Conservation (phyloP, 1,140 invertebrate genomes). For the Polypedilum vanderplanki region DNA sequence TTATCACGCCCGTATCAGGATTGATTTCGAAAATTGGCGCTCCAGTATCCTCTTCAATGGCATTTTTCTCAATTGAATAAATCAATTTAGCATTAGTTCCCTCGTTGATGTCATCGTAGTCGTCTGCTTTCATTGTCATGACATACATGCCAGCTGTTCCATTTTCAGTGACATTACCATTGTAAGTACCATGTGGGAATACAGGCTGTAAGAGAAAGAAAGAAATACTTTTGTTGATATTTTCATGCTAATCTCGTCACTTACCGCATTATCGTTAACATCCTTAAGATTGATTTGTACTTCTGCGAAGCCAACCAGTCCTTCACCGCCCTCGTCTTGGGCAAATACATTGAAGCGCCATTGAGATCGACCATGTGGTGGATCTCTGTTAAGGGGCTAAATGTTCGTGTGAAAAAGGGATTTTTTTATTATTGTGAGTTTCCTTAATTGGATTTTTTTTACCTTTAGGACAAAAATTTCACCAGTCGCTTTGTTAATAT, state of each 20-base stretch:
- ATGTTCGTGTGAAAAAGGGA: constrained; percentile 39
- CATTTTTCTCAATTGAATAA: constrained; percentile 62
- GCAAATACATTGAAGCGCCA: constrained; percentile 71
- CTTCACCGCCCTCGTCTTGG: constrained; percentile 61
- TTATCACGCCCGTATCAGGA: constrained; percentile 56
- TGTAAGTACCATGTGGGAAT: constrained; percentile 57
- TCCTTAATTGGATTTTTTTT: constrained; percentile 39
- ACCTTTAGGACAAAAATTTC: constrained; percentile 58
- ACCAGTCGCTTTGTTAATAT: constrained; percentile 58
- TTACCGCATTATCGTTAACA: constrained; percentile 63
- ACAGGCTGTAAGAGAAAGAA: constrained; percentile 46
- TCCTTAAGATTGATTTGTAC: constrained; percentile 65
- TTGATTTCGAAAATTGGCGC: constrained; percentile 60
- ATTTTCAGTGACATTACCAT: constrained; percentile 59
- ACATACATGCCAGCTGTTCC: constrained; percentile 56
- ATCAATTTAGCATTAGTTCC: constrained; percentile 56
- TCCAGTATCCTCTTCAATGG: constrained; percentile 57
- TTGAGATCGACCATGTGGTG: constrained; percentile 59
- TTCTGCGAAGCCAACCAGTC: constrained; percentile 64
- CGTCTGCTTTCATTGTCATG: constrained; percentile 62
- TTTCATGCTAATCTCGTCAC: background rate
- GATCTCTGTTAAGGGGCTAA: constrained; percentile 64
- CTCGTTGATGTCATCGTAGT: constrained; percentile 63
- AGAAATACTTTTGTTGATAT: background rate
- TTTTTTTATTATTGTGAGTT: constrained; percentile 32